Base-by-base conservation (phyloP, 23 tunicate species). In the Halocynthia roretzi region DNA sequence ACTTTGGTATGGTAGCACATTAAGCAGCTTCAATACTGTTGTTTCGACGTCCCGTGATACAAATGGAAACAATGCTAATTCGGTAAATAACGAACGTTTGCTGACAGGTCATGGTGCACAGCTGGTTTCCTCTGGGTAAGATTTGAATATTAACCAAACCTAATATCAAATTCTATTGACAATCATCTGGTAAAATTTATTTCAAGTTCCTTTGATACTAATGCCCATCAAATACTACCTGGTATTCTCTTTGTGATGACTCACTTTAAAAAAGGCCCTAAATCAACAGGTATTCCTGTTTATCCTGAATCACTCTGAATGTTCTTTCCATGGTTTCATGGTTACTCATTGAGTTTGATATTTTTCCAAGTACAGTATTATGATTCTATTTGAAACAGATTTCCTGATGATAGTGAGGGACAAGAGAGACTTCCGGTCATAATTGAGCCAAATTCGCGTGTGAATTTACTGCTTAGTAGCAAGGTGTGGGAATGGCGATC, bases 1-100 rank as follows among this genome's bases (percentile, higher is more conserved):
- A 65, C 70, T 65, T 65, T 65, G 70, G 70, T 65, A 65, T 65
- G 70, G 70, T 15, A 9, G 70, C 9, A 15, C 31, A 15, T 20
- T 65, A 9, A 48, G 48, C 31, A 48, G 70, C 31, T 65, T 20
- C 31, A 5, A 65, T 15, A 65, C 70, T 10, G 70, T 65, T 11
- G 10, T 65, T 9, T 20, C 70, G 9, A 65, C 70, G 31, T 65
- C 9, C 31, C 70, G 48, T 65, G 70, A 65, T 15, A 65, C 70
- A 10, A 65, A 65, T 65, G 70, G 70, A 20, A 40, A 65, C 31
- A 48, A 65, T 65, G 70, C 70, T 65, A 40, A 15, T 11, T 65
- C 70, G 31, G 48, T 48, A 65, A 20, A 40, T 20, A 48, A 15
- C 22, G 70, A 65, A 65, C 70, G 31, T 15, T 65, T 65, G 70